Conservation (phyloP, 2,888 invertebrate species). For the Sinodicranocentrus sp. region DNA sequence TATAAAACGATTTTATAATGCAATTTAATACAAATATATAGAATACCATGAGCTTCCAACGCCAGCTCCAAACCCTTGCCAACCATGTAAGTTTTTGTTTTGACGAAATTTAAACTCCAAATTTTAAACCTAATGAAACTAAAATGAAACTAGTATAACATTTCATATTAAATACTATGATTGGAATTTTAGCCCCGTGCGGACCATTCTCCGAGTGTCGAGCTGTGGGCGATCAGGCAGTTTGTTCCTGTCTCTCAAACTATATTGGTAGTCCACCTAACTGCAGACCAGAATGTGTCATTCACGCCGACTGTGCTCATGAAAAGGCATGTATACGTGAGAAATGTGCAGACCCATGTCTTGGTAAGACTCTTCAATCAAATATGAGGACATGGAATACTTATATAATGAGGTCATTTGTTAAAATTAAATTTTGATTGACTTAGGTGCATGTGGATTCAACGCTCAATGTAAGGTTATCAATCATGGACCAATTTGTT, state of each 20-base stretch:
- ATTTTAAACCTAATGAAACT: no score
- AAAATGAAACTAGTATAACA: no score
- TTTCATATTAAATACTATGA: background rate
- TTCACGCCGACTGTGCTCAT: constrained; percentile 76
- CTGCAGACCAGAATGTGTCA: constrained; percentile 86
- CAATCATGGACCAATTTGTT: constrained; percentile 79
- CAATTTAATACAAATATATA: no score
- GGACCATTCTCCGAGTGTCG: constrained; percentile 67
- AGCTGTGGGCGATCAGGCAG: constrained; percentile 50
- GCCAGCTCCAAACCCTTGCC: constrained; percentile 77
- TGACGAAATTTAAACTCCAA: background rate
- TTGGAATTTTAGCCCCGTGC: constrained; percentile 63
- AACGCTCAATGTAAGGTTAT: constrained; percentile 78
- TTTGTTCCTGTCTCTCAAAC: constrained; percentile 82
- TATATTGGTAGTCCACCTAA: constrained; percentile 86
- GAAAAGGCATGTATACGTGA: constrained; percentile 77
- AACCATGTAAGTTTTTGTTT: constrained; percentile 70
- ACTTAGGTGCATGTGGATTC: constrained; percentile 85
- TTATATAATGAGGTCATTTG: background rate
- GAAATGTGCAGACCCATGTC: constrained; percentile 59
- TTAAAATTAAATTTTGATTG: background rate
- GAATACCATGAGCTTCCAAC: no score
- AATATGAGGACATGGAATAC: background rate
- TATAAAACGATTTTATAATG: no score
- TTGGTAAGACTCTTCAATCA: background rate